phyloP scores from a whole-genome alignment of 2,888 invertebrate species.

The Cryptosula pallasiana region DNA sequence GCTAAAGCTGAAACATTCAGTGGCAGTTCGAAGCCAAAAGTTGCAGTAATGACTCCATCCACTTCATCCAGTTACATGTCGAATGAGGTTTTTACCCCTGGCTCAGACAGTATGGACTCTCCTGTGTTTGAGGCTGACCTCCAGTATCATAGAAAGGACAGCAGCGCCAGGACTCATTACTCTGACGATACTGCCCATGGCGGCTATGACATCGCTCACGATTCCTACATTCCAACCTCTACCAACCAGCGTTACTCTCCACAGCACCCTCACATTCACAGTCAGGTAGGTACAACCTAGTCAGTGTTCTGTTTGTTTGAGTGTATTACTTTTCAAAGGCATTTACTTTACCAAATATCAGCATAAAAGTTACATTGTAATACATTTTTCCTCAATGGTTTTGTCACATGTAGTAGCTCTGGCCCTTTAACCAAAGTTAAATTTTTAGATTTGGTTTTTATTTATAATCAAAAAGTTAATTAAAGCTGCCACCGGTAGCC shows the following conservation, averaged over 20 bases:
- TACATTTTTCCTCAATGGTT: no score
- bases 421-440: no score
- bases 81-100: conserved; percentile 15
- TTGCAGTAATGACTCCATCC: conserved; percentile 1
- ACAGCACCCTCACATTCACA: not conserved
- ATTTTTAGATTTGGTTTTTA: no score
- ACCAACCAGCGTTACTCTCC: not conserved
- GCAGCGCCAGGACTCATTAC: not conserved
- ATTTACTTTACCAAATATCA: no score
- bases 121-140: not conserved
- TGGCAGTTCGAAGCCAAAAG: not conserved
- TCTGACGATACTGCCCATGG: not conserved
- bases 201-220: conserved; percentile 4
- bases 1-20: conserved; percentile 16
- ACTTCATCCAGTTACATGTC: conserved; percentile 11
- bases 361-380: no score
- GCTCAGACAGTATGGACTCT: not conserved
- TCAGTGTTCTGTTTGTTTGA: not conserved
- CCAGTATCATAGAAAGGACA: not conserved
- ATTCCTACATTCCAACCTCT: not conserved
- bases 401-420: no score
- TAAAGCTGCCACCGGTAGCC: no score
- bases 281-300: not conserved
- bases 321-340: not conserved
- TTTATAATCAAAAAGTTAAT: no score